Percentiles rank a stretch among this genome's conserved stretches.
phyloP scores from a whole-genome alignment of 2,888 invertebrate species.

The Torymus auratus region DNA sequence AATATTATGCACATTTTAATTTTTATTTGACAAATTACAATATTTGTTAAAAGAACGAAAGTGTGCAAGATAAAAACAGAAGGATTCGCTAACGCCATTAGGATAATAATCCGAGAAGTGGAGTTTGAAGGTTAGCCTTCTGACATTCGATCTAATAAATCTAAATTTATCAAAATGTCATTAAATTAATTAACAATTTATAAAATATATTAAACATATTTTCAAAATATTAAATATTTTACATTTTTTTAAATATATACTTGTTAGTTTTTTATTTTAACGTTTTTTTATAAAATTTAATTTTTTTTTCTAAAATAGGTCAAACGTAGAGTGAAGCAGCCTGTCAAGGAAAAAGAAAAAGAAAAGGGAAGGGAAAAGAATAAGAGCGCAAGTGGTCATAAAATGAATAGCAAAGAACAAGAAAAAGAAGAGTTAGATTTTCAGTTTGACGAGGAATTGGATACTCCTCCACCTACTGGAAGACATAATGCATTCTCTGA shows the following conservation, averaged over 20 bases:
- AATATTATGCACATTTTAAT: not conserved
- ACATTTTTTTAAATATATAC: conserved; percentile 18
- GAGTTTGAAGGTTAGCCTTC: conserved; percentile 73
- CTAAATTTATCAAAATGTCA: not conserved
- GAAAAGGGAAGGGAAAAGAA: not conserved
- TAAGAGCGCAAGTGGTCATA: conserved; percentile 64
- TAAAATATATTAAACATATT: not conserved
- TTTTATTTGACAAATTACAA: not conserved
- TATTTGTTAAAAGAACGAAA: conserved; percentile 21
- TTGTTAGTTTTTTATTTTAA: not conserved
- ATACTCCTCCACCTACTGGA: conserved; percentile 85
- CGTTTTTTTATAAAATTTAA: not conserved
- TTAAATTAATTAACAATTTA: not conserved
- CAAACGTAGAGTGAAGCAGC: conserved; percentile 75
- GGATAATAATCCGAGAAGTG: conserved; percentile 67
- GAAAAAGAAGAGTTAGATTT: conserved; percentile 93
- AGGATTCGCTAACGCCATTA: conserved; percentile 74
- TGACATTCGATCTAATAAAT: conserved; percentile 62
- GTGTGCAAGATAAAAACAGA: conserved; percentile 69
- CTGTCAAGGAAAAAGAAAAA: conserved; percentile 71
- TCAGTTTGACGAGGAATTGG: conserved; percentile 97
- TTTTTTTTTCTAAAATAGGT: conserved; percentile 68
- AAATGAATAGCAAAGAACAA: conserved; percentile 66
- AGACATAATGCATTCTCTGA: conserved; percentile 89
- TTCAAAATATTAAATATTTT: not conserved